Conservation (phyloP, 2,888 invertebrate species). For the Andrena trimmerana region DNA sequence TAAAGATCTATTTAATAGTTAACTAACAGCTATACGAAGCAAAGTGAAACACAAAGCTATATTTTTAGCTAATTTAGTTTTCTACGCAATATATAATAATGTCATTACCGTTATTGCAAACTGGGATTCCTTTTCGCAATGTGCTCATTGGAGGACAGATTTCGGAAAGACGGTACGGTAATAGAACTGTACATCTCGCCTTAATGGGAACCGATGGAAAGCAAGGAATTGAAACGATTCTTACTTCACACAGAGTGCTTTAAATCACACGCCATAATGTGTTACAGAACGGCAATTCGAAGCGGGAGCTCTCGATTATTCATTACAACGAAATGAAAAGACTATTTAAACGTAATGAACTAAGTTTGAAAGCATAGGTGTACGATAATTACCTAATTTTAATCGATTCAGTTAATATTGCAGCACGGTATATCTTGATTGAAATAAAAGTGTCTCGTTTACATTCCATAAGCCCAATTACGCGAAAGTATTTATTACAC, state of each 20-base stretch:
- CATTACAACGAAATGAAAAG: slow-evolving; percentile 41
- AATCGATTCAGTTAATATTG: slow-evolving; percentile 38
- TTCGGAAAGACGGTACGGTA: background rate
- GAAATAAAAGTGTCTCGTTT: slow-evolving; percentile 51
- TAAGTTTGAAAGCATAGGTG: slow-evolving; percentile 33
- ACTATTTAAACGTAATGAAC: slow-evolving; percentile 28
- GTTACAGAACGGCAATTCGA: slow-evolving; percentile 20
- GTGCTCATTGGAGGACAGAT: slow-evolving; percentile 28
- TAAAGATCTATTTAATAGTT: slow-evolving; percentile 55
- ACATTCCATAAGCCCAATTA: slow-evolving; percentile 61
- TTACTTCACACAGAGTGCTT: slow-evolving; percentile 21
- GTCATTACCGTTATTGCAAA: slow-evolving; percentile 25
- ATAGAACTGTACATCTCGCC: slow-evolving; percentile 26
- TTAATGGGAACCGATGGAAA: background rate
- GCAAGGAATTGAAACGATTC: background rate
- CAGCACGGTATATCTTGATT: slow-evolving; percentile 38
- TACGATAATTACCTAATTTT: slow-evolving; percentile 35
- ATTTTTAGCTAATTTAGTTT: slow-evolving; percentile 63
- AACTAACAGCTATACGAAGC: slow-evolving; percentile 45
- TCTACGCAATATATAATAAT: slow-evolving; percentile 48
- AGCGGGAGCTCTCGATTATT: slow-evolving; percentile 16
- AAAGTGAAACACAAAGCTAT: slow-evolving; percentile 48
- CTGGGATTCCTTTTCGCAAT: slow-evolving; percentile 44
- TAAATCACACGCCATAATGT: slow-evolving; percentile 1
- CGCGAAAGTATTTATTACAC: slow-evolving; percentile 39